Evolutionary conservation across 2,888 invertebrate genomes (phyloP), one percentile per base, ranked within the genome.

Genomic region (Selenia dentaria): DNA sequence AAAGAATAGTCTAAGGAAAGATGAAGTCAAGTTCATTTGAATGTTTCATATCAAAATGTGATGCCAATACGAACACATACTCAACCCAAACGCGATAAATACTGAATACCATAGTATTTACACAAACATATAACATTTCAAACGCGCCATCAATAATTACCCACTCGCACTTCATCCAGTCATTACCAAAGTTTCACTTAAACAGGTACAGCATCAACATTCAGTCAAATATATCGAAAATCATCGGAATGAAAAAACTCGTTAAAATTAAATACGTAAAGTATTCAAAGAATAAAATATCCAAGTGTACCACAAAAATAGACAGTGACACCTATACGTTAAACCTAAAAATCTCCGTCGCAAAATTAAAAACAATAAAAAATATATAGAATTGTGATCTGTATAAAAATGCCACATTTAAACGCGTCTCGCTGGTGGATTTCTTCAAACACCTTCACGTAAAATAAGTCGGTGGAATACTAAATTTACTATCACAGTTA

Each of bases 401-500:
- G 70, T 74, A 73, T 70, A 73, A 78, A n/a, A 80, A 83, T 75
- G 76, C 74, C 73, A 63, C 66, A 54, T 37, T 37, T 46, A 61
- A 59, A 59, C 60, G 66, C 59, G 49, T 60, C 75, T 82, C 88
- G 82, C 55, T 76, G 63, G 83, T 83, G 71, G 86, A 90, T 86
- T 86, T 84, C 88, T 85, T 86, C 86, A 83, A 79, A 69, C 62
- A 67, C 68, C 66, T 72, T 75, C 71, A 74, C 73, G 76, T 79
- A 76, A 79, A 79, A 83, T 79, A 81, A 83, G 75, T 87, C 86
- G 86, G 86, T 87, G 88, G 88, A 85, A 79, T 84, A 78, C 80
- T 87, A 85, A 84, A 82, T 81, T 85, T 85, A 88, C 79, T 87
- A 88, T 88, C 88, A 88, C 88, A 88, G 89, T 87, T 88, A 83